Base-by-base conservation (phyloP, 2,797 vertebrate genomes). In the Erpetoichthys calabaricus region DNA sequence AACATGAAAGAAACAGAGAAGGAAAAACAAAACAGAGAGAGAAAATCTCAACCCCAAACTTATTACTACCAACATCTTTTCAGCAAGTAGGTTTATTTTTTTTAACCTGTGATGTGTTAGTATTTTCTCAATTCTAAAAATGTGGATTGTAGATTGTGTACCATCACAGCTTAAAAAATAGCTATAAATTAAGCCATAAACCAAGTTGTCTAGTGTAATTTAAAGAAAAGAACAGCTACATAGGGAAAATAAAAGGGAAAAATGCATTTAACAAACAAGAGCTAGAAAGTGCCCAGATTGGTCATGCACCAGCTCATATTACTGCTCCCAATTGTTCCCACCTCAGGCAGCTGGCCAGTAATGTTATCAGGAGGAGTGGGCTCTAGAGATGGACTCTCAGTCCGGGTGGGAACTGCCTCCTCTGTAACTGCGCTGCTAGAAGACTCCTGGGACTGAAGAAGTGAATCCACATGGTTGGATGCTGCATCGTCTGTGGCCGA, bases 331-430 rank as follows among this genome's bases (percentile, higher is more conserved):
- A 85, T 74, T 78, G 77, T 75, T 90, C 94, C 93, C 94, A 99
- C 94, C 95, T 99, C 95, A 97, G 95, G 92, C 91, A 92, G 89
- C 91, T 91, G 94, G 86, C 89, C 91, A 89, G 86, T 90, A 92
- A 88, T 78, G 80, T 84, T 91, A 86, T 96, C 92, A 85, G 92
- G 89, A 82, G 87, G 80, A 75, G 83, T 71, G 79, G 85, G 81
- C 84, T 94, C 95, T 85, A 87, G 75, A 74, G 78, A 72, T 64
- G 91, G 89, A 72, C 89, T 91, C 77, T 93, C 92, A 67, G 82
- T 82, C 70, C 81, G 84, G 53, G 78, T 77, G 51, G 79, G 75
- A 63, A 69, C 67, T 62, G 86, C 81, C 53, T 99, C 94, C 70
- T 98, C 95, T 0, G 81, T 79, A 56, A 89, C 78, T 68, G 76